Evolutionary conservation across 2,888 invertebrate genomes (phyloP), one percentile per base, ranked within the genome.

Genomic region (Hanleya hanleyi): DNA sequence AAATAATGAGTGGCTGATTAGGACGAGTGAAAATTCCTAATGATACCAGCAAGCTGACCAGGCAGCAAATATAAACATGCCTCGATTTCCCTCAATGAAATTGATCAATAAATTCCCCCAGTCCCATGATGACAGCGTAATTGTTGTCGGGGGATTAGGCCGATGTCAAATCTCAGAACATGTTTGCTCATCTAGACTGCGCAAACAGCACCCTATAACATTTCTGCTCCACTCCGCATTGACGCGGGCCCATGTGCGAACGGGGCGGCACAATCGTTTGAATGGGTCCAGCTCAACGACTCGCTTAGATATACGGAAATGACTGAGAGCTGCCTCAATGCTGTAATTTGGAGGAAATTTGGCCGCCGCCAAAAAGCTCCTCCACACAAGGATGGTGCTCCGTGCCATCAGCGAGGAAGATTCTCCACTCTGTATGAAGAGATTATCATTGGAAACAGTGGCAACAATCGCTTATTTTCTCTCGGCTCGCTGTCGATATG

Each of bases 291-390:
- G 47, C 47, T 47, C 47, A 47, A n/a, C 47, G 47, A n/a, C 67
- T 35, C 47, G 15, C 62, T 74, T 36, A 66, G 65, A 32, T 70
- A 69, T 26, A 36, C 74, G n/a, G 51, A 5, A 7, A 38, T 36
- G 22, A 69, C 70, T 12, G 70, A 74, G 51, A n/a, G 67, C 35
- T 70, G 47, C 47, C 18, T 18, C 7, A 47, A 2, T 47, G 47
- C 47, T n/a, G 47, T 47, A 47, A 47, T 47, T 47, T 47, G 47
- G 47, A 18, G 22, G 47, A 47, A 47, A n/a, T 47, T 47, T 7
- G 47, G 47, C 47, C 22, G 22, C 22, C 22, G 18, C 47, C 7
- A 47, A 47, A 22, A 47, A 7, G 18, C 47, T 47, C n/a, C n/a
- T 22, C 18, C n/a, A 47, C 47, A 47, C n/a, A 47, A 22, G 22